Percentiles rank a stretch among this genome's conserved stretches.
Evolutionary conservation across 1,140 invertebrate genomes (phyloP).

Genomic region (Eriosoma lanigerum): DNA sequence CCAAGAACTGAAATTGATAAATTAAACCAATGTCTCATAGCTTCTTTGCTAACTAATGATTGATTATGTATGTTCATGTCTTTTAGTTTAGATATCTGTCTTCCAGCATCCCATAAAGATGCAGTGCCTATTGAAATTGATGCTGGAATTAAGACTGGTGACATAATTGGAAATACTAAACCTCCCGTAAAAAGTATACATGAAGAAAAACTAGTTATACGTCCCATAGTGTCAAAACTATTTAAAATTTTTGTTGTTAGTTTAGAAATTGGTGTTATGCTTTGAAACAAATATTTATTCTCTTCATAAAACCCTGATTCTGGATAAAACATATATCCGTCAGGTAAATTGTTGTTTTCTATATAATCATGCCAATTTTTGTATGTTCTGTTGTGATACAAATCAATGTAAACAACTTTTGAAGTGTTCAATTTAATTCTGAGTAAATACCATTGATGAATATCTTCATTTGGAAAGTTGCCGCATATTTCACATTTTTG

Average conservation of each 20-base stretch:
- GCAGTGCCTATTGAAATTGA: background rate
- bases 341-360: conserved; percentile 12
- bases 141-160: background rate
- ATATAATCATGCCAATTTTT: conserved; percentile 31
- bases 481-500: background rate
- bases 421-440: background rate
- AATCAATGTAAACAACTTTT: background rate
- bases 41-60: background rate
- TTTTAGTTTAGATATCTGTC: background rate
- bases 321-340: conserved; percentile 21
- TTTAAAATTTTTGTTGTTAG: background rate
- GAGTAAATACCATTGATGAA: conserved; percentile 15
- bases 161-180: background rate
- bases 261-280: background rate
- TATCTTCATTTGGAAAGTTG: background rate
- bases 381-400: background rate
- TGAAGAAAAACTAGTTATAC: background rate
- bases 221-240: background rate
- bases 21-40: background rate
- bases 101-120: background rate
- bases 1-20: background rate
- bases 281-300: background rate
- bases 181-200: background rate
- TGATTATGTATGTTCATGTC: background rate
- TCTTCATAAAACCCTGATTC: conserved; percentile 7